phyloP scores from a whole-genome alignment of 2,113 vertebrate genomes.

The Gnathochromis pfefferi region DNA sequence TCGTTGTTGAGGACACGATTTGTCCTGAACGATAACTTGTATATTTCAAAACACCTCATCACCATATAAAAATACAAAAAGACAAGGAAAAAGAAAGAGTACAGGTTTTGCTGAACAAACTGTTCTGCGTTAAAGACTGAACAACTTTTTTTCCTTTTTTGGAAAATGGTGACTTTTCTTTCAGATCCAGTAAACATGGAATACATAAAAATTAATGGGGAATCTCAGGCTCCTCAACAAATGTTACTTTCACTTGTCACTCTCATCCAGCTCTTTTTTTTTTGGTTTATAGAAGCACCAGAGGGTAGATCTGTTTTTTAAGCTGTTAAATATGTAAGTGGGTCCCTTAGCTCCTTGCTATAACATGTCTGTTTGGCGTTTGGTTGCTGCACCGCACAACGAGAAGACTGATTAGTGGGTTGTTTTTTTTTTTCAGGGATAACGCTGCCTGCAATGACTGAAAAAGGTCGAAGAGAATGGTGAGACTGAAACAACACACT shows the following conservation, averaged over 20 bases:
- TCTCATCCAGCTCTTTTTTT: neutral
- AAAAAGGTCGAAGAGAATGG: neutral
- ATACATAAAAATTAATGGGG: neutral
- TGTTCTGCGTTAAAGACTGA: neutral
- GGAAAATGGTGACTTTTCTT: neutral
- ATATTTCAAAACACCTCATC: neutral
- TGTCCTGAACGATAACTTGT: neutral
- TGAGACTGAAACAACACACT: neutral
- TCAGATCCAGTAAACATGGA: neutral
- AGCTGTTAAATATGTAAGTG: neutral
- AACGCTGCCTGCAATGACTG: neutral
- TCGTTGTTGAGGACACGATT: neutral
- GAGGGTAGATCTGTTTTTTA: neutral
- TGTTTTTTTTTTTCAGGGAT: fast-evolving
- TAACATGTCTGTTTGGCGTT: neutral
- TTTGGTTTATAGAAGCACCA: neutral
- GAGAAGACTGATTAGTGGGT: neutral
- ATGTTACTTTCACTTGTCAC: neutral
- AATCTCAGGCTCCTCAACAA: neutral
- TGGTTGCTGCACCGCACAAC: fast-evolving
- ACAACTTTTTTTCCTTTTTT: neutral
- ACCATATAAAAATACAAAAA: neutral
- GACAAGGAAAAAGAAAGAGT: neutral
- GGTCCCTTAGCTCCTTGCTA: neutral
- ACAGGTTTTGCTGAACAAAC: neutral